Evolutionary conservation across 2,888 invertebrate species (phyloP), one percentile per base, ranked within the genome.

Genomic region (Epistrophe eligans): DNA sequence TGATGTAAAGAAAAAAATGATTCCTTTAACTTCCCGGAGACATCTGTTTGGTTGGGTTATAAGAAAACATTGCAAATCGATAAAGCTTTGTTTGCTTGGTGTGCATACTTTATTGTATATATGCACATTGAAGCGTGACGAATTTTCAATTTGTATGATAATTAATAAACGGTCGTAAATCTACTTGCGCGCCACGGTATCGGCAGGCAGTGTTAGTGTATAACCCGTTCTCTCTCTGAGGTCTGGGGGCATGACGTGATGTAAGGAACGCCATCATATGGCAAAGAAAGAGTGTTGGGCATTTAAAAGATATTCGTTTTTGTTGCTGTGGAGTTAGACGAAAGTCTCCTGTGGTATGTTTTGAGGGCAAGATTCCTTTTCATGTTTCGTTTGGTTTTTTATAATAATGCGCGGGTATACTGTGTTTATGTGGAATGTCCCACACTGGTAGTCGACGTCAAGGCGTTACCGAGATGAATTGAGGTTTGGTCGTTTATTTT

Each of bases 111-210:
- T 58, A 58, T 58, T 38, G 62, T 40, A 24, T 24, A 24, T 24
- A 62, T 72, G 57, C 74, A 62, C 79, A 64, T 71, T 88, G 83
- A 79, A 89, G 89, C 89, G 88, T 82, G 89, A 89, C 89, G 88
- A 89, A 89, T 89, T 89, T 89, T 88, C 89, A 89, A 89, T 89
- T 89, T 89, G 88, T 89, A 89, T 89, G 89, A 89, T 89, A 89
- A 89, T 89, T 89, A 89, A 89, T 89, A 89, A 89, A 89, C 67
- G 77, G 60, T 79, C 85, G 64, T 88, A 88, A 89, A 87, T 88
- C 83, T 85, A 79, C 66, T 87, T 87, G 87, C 79, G 76, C 79
- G 76, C 77, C 82, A 82, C 52, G 76, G 35, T 11, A 48, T 35
- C 35, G 35, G 9, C 62, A 32, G 58, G 58, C 35, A 45, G 79